Evolutionary conservation across 30 jellyfish, hydroid and myxozoan species (phyloP), one percentile per base, ranked within the genome.

Genomic region (Hydractinia symbiolongicarpus): DNA sequence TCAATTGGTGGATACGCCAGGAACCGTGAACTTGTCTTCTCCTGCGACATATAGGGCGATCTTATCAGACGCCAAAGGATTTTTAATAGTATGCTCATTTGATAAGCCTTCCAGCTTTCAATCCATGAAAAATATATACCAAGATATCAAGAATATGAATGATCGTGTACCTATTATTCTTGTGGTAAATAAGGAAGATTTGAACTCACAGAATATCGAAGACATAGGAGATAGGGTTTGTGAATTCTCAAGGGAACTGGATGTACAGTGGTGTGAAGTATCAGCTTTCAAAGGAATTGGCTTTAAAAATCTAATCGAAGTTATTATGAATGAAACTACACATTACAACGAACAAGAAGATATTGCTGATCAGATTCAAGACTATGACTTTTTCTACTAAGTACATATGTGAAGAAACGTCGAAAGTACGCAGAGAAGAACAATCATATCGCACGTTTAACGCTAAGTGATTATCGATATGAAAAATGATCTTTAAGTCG

Each of bases 1-100:
- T 5, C 80, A 71, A 53, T 50, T 71, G 58, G 80, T 20, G 13
- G 80, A 71, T 53, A 71, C 80, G 51, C 56, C 80, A n/a, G 80
- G 61, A n/a, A 60, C 4, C 54, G 30, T 71, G 17, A 53, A 49
- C 51, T 15, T 20, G 51, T n/a, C 56, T 7, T n/a, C 56, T 8
- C 80, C 80, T 14, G 8, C 51, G 3, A 60, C 56, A n/a, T 71
- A 9, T 53, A 55, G 80, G 8, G 40, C 80, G 3, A 71, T 58
- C 4, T 4, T 71, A 15, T 30, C 80, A 55, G 61, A 71, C 8
- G 80, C 56, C 14, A 30, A 71, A 7, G 80, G 80, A 8, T 71
- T 71, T 15, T 20, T 71, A 53, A 8, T 71, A 60, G 68, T 71
- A 30, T 71, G 80, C 51, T 71, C 80, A 20, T 71, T 14, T 20